Conservation (phyloP, 2,888 invertebrate genomes). For the Drosophila mimetica region DNA sequence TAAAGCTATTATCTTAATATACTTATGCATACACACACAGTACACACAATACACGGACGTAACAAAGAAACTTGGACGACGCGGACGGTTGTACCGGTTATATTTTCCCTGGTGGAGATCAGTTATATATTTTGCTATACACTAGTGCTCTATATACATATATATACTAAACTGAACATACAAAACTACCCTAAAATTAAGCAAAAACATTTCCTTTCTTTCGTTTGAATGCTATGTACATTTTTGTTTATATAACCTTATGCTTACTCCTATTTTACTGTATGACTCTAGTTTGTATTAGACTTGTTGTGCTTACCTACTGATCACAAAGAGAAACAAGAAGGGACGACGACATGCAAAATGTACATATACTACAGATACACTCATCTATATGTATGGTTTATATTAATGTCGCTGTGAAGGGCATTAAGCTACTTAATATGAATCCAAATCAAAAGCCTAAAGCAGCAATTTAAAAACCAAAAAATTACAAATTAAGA, state of each 20-base stretch:
- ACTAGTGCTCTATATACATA: constrained; percentile 9
- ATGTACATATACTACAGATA: constrained; percentile 34
- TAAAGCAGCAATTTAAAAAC: constrained; percentile 11
- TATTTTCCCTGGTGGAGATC: constrained; percentile 45
- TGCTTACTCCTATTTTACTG: constrained; percentile 32
- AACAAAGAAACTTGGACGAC: constrained; percentile 7
- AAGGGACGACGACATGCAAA: constrained; percentile 37
- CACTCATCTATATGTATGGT: constrained; percentile 39
- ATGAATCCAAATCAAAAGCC: constrained; percentile 46
- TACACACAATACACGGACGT: constrained; percentile 4
- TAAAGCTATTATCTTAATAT: constrained; percentile 62
- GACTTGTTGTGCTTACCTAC: constrained; percentile 15
- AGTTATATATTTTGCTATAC: constrained; percentile 21
- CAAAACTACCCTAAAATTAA: constrained; percentile 13
- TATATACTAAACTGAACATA: constrained; percentile 5
- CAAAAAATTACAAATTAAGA: constrained; percentile 2
- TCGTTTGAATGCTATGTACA: constrained; percentile 27
- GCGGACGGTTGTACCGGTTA: constrained; percentile 16
- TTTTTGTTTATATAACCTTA: not conserved
- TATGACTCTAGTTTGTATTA: constrained; percentile 11
- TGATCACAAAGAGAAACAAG: constrained; percentile 19
- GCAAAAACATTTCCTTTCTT: constrained; percentile 16
- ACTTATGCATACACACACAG: constrained; percentile 18
- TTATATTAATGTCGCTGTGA: constrained; percentile 49
- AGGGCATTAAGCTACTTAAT: constrained; percentile 70